A percentile compares a stretch with the other conserved stretches of the same genome.
Evolutionary conservation across 2,113 vertebrate genomes (phyloP).

Genomic region (Gila orcuttii): DNA sequence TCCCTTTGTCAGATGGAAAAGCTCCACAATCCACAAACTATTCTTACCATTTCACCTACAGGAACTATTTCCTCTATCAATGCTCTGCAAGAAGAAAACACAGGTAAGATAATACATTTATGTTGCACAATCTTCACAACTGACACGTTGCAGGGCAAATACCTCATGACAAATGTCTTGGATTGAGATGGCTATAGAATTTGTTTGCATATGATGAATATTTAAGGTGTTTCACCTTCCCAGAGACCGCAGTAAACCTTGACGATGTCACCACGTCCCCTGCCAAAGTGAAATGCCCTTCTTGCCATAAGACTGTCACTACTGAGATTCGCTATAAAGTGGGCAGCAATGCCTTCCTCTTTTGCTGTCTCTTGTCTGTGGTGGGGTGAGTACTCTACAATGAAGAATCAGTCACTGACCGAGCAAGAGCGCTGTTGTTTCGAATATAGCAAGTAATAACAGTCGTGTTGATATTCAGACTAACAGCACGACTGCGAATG

Average conservation of each 20-base stretch:
- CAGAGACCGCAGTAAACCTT: background rate
- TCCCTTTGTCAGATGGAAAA: background rate
- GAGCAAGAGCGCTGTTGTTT: background rate
- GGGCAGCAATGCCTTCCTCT: slow-evolving; percentile 45
- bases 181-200: background rate
- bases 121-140: background rate
- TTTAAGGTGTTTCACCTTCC: background rate
- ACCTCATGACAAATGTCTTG: background rate
- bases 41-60: background rate
- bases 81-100: background rate
- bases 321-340: slow-evolving; percentile 56
- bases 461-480: background rate
- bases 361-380: slow-evolving; percentile 55
- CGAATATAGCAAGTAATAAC: background rate
- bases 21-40: background rate
- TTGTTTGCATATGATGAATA: background rate
- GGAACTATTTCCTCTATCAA: background rate
- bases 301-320: slow-evolving; percentile 59
- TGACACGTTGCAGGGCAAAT: background rate
- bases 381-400: slow-evolving; percentile 59
- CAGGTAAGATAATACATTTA: background rate
- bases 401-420: background rate
- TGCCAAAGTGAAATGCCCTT: slow-evolving; percentile 58
- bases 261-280: slow-evolving; percentile 30
- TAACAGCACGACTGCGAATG: background rate